Evolutionary conservation across 2,888 invertebrate species (phyloP), one percentile per base, ranked within the genome.

Genomic region (Perithous albicinctus): DNA sequence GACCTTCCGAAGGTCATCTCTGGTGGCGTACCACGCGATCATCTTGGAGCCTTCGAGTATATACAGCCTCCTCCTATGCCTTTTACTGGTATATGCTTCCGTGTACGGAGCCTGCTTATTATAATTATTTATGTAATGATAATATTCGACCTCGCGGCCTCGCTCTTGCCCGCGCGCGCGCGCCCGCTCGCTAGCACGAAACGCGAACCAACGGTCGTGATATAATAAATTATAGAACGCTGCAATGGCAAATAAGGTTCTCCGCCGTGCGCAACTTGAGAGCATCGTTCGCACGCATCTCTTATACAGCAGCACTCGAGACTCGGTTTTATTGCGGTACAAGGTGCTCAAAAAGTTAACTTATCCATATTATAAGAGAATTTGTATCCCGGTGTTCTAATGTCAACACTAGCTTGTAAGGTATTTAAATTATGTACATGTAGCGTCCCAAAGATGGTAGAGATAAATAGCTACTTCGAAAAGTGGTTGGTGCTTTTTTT

Each of bases 1-100:
- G 89, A 90, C 90, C 90, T 90, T 89, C 89, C 75, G 88, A 87
- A 90, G 90, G 90, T 89, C 87, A 88, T 87, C 84, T 85, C 86
- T 88, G 86, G 80, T 84, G 85, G 82, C 74, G 63, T 80, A 85
- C 74, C 78, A 82, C 75, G 78, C 78, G 70, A 82, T 78, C 66
- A 29, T 78, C 41, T 64, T 32, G 20, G 54, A 59, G 59, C 56
- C n/a, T 51, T 43, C 32, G 46, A 23, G 41, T 54, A 54, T 54
- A 54, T 56, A 12, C 51, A 38, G 41, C 75, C n/a, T 32, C 43
- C 43, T 61, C 38, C 38, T 59, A 41, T 72, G 59, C 66, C 70
- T 76, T 83, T 23, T 54, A 23, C 54, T 54, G 1, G 32, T 84
- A 86, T 86, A 86, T 86, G 89, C 89, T 89, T 89, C 89, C 89